Evolutionary conservation across 2,113 vertebrate genomes (phyloP).

Genomic region (Lontra canadensis): DNA sequence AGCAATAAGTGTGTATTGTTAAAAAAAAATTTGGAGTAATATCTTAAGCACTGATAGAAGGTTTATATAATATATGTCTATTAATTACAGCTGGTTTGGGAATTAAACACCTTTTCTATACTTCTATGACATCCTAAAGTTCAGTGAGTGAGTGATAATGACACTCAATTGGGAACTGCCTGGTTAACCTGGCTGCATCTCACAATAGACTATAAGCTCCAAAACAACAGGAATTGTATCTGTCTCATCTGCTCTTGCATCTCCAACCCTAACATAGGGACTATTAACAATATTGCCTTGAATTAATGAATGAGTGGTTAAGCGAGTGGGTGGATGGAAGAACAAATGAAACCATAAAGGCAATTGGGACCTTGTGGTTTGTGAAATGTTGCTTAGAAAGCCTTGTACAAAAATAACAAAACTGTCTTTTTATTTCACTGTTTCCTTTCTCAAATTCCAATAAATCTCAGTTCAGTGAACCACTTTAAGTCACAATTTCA

Average conservation of each 20-base stretch:
- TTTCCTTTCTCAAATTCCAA: slow-evolving; percentile 56
- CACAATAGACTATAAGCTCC: background rate
- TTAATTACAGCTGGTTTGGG: background rate
- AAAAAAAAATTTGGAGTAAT: background rate
- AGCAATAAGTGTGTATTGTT: background rate
- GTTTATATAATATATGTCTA: slow-evolving; percentile 29
- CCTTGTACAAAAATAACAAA: slow-evolving; percentile 51
- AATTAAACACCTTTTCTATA: background rate
- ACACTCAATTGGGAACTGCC: background rate
- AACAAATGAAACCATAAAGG: background rate
- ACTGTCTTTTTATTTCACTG: slow-evolving; percentile 46
- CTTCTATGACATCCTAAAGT: background rate
- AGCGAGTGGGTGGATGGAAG: background rate
- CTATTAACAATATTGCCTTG: background rate
- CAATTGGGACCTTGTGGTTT: slow-evolving; percentile 17
- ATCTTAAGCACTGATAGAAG: background rate
- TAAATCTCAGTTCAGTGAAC: slow-evolving; percentile 58
- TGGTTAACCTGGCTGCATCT: background rate
- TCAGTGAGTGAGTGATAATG: background rate
- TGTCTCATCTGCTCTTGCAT: background rate
- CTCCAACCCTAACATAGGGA: background rate
- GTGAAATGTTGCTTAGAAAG: background rate
- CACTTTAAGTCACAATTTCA: slow-evolving; percentile 68
- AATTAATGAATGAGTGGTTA: background rate
- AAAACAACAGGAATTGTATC: background rate